A percentile compares a stretch with the other conserved stretches of the same genome.
phyloP scores from a whole-genome alignment of 2,797 vertebrate species.

The Orientallactaga sibirica region DNA sequence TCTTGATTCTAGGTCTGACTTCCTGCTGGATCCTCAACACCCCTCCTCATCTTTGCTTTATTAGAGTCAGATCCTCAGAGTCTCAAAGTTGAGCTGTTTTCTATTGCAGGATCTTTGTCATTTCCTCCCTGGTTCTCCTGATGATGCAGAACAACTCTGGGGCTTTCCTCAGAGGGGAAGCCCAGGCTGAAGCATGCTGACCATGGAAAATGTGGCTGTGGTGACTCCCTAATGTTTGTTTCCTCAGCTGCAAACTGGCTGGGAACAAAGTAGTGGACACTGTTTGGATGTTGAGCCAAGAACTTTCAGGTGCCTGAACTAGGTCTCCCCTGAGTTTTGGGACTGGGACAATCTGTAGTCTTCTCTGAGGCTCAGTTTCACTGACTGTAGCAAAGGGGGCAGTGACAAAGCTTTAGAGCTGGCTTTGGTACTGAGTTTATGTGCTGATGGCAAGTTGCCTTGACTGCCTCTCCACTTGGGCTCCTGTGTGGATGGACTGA shows the following conservation, averaged over 20 bases:
- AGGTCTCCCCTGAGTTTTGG: not conserved
- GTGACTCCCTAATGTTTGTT: not conserved
- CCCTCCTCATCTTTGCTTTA: not conserved
- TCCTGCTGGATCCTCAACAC: accelerated
- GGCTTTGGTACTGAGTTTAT: not conserved
- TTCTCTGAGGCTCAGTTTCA: constrained; percentile 23
- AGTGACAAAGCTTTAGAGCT: not conserved
- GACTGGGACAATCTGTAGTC: not conserved
- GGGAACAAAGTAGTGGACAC: not conserved
- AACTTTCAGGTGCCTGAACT: not conserved
- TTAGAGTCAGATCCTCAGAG: not conserved
- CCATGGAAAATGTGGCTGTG: constrained; percentile 49
- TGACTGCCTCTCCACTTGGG: not conserved
- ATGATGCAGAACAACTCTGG: constrained; percentile 28
- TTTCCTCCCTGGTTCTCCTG: constrained; percentile 70
- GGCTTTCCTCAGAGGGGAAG: constrained; percentile 73
- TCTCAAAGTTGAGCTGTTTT: constrained; percentile 33
- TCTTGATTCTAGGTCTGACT: not conserved
- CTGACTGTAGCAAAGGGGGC: not conserved
- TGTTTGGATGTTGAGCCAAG: not conserved
- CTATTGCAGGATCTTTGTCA: constrained; percentile 67
- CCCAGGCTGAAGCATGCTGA: constrained; percentile 52
- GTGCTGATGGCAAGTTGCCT: not conserved
- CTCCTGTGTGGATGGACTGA: not conserved
- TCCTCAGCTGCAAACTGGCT: not conserved